Evolutionary conservation across 2,888 invertebrate genomes (phyloP), one percentile per base, ranked within the genome.

Genomic region (Drosophila anomalata): DNA sequence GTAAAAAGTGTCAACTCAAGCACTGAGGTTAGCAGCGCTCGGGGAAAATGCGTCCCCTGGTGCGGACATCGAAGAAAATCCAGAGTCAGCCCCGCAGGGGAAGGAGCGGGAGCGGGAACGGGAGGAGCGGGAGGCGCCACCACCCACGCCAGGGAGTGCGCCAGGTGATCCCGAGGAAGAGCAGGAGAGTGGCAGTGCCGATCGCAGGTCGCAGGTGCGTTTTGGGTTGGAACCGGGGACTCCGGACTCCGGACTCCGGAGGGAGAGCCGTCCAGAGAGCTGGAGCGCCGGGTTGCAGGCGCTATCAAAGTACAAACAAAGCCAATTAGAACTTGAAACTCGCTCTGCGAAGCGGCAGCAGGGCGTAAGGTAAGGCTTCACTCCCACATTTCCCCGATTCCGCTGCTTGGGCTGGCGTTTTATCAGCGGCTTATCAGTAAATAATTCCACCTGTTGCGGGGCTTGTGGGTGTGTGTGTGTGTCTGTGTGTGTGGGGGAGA

Each of bases 341-440:
- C 69, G 67, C 77, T 83, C 86, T 74, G 1, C 24, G 17, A 11
- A n/a, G 39, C 11, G n/a, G 17, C 20, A 7, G 29, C 29, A 29
- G 22, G 24, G 14, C 4, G 20, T 3, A 29, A 14, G 26, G 61
- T 46, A 17, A 52, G 65, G 65, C 65, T 66, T 54, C 68, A 54
- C 42, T 55, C 42, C 68, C 55, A 67, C 41, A 24, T 29, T 42
- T 14, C 46, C 26, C 36, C 29, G 42, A 42, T 36, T 33, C 26
- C 29, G 4, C 3, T 22, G 33, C 33, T 36, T 44, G 47, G 58
- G 48, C 58, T 68, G 26, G 48, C 53, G 46, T 79, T 77, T 84
- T 84, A 84, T 84, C 84, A 84, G 87, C 72, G 87, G 84, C 84
- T 84, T 84, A 84, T 84, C 84, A 84, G 84, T 79, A 88, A 84